A percentile compares a stretch with the other conserved stretches of the same genome.
Evolutionary conservation across 2,888 invertebrate genomes (phyloP).

Genomic region (Leptopterna dolabrata): DNA sequence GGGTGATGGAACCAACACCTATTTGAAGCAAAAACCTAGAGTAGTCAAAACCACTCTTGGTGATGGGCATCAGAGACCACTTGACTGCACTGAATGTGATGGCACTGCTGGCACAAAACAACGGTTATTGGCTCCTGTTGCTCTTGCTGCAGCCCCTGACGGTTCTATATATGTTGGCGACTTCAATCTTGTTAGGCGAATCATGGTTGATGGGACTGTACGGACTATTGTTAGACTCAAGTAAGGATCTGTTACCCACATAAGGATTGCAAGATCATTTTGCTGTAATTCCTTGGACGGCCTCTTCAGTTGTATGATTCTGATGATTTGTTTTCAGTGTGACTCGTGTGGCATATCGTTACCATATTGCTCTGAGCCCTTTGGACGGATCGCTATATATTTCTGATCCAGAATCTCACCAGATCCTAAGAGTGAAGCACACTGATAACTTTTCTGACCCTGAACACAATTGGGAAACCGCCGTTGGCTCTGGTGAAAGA

Average conservation of each 20-base stretch:
- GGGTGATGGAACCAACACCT: constrained; percentile 96
- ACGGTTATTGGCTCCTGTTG: constrained; percentile 90
- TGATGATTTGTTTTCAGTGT: constrained; percentile 72
- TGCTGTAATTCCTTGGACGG: constrained; percentile 66
- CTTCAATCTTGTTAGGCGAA: constrained; percentile 91
- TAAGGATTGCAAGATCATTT: constrained; percentile 59
- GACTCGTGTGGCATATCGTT: constrained; percentile 93
- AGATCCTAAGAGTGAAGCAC: constrained; percentile 88
- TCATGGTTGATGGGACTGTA: constrained; percentile 86
- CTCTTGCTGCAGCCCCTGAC: constrained; percentile 90
- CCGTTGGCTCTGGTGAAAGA: constrained; percentile 90
- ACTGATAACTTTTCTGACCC: constrained; percentile 86
- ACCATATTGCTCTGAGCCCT: constrained; percentile 96
- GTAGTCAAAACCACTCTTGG: constrained; percentile 93
- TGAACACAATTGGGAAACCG: constrained; percentile 93
- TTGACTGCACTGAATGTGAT: constrained; percentile 85
- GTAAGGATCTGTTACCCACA: constrained; percentile 70
- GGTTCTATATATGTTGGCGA: constrained; percentile 96
- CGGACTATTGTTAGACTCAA: constrained; percentile 83
- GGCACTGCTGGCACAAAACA: constrained; percentile 79
- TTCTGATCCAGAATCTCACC: constrained; percentile 95
- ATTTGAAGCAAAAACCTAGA: constrained; percentile 91
- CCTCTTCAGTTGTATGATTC: not conserved
- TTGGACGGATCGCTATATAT: constrained; percentile 93
- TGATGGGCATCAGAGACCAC: constrained; percentile 87